Evolutionary conservation across 30 jellyfish, hydroid and myxozoan genomes (phyloP).

Genomic region (Haliclystus octoradiatus): DNA sequence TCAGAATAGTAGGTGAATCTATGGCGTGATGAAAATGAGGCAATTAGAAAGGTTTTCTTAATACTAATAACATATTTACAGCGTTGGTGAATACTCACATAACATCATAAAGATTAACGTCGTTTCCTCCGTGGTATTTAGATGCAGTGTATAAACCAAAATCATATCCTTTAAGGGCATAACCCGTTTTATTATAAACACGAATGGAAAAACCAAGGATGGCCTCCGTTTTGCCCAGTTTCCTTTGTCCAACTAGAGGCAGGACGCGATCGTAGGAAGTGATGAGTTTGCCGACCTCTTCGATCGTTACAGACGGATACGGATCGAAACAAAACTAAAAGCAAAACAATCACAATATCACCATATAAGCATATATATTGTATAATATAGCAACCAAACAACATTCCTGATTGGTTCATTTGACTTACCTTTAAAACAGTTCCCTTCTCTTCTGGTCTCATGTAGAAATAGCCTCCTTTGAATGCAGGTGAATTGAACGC

Average conservation of each 20-base stretch:
- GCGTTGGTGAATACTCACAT: constrained; percentile 37
- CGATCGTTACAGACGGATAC: constrained; percentile 71
- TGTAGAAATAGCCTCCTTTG: constrained; percentile 69
- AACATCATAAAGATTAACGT: constrained; percentile 43
- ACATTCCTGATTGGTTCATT: neutral
- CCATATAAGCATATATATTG: neutral
- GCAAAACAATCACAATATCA: neutral
- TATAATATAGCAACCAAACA: too few relatives aligned
- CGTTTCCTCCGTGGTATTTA: constrained; percentile 60
- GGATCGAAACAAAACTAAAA: constrained; percentile 92
- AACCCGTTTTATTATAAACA: constrained; percentile 48
- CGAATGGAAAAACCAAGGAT: constrained; percentile 84
- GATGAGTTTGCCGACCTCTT: constrained; percentile 70
- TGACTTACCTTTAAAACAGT: constrained; percentile 55
- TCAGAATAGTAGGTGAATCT: constrained; percentile 89
- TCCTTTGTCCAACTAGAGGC: constrained; percentile 43
- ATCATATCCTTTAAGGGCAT: constrained; percentile 74
- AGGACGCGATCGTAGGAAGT: constrained; percentile 58
- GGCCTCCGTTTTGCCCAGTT: constrained; percentile 57
- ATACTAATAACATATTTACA: too few relatives aligned
- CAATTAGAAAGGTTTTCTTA: too few relatives aligned
- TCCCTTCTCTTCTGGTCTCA: constrained; percentile 72
- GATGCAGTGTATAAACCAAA: constrained; percentile 57
- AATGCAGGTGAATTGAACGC: constrained; percentile 43
- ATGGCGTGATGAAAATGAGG: too few relatives aligned